Evolutionary conservation across 2,888 invertebrate genomes (phyloP).

Genomic region (Caenorhabditis virilis): DNA sequence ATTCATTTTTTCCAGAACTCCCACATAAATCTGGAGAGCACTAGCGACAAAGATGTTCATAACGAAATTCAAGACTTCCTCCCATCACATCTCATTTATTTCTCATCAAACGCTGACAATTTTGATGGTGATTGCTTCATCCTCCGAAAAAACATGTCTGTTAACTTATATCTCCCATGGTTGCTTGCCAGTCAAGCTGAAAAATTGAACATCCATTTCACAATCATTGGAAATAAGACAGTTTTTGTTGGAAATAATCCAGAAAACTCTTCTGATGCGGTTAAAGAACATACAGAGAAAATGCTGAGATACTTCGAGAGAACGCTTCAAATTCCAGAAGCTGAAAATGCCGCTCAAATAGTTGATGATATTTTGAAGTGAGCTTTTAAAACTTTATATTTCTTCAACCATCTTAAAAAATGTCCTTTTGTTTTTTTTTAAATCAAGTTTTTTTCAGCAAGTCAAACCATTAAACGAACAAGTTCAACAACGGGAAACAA

Average conservation of each 20-base stretch:
- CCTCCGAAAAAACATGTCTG: constrained; percentile 54
- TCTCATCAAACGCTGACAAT: constrained; percentile 17
- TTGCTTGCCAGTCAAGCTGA: constrained; percentile 56
- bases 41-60: constrained; percentile 18
- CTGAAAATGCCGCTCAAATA: too few relatives aligned
- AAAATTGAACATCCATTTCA: constrained; percentile 52
- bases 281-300: constrained; percentile 24
- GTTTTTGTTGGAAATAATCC: background rate
- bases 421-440: too few relatives aligned
- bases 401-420: too few relatives aligned
- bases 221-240: constrained; percentile 48
- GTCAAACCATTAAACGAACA: too few relatives aligned
- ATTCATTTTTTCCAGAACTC: constrained; percentile 13
- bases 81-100: constrained; percentile 37
- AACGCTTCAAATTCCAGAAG: constrained; percentile 10
- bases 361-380: too few relatives aligned
- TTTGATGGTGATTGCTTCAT: constrained; percentile 39
- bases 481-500: too few relatives aligned
- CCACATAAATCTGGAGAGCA: constrained; percentile 13
- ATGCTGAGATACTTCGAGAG: constrained; percentile 32
- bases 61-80: constrained; percentile 17
- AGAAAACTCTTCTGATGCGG: constrained; percentile 3
- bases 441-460: too few relatives aligned
- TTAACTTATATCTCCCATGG: constrained; percentile 66
- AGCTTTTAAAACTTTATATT: too few relatives aligned